phyloP scores from a whole-genome alignment of 2,113 vertebrate genomes.

The Dicaeum eximium region DNA sequence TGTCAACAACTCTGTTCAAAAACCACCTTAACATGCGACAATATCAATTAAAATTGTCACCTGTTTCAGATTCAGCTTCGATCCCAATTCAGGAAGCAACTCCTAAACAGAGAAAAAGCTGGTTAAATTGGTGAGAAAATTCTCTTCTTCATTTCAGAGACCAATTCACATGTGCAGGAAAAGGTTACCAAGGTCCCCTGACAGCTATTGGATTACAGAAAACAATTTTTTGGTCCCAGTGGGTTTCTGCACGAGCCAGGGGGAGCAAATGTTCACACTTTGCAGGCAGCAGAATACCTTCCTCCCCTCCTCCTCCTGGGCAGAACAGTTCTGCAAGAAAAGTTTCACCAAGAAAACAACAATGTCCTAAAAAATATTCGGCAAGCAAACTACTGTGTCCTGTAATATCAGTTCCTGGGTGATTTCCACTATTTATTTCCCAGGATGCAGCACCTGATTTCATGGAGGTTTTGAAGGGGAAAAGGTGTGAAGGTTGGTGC shows the following conservation, averaged over 20 bases:
- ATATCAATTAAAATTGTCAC: constrained; percentile 49
- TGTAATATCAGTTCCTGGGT: background rate
- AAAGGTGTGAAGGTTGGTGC: background rate
- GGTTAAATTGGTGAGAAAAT: constrained; percentile 21
- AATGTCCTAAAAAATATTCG: background rate
- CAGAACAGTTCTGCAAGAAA: background rate
- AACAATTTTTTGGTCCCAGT: background rate
- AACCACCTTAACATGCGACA: background rate
- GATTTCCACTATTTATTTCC: background rate
- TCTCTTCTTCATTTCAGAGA: background rate
- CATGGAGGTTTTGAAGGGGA: background rate
- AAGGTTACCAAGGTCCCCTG: background rate
- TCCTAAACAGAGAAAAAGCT: constrained; percentile 60
- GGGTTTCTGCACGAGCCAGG: background rate
- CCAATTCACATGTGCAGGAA: background rate
- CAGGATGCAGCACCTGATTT: background rate
- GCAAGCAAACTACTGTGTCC: background rate
- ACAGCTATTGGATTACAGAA: background rate
- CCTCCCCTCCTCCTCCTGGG: background rate
- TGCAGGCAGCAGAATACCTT: background rate
- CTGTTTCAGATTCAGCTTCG: constrained; percentile 63
- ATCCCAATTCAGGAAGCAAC: constrained; percentile 61
- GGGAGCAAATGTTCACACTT: background rate
- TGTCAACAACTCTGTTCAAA: background rate
- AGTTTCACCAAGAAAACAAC: background rate